phyloP scores from a whole-genome alignment of 2,113 vertebrate genomes.

The Chlamydotis undulata region DNA sequence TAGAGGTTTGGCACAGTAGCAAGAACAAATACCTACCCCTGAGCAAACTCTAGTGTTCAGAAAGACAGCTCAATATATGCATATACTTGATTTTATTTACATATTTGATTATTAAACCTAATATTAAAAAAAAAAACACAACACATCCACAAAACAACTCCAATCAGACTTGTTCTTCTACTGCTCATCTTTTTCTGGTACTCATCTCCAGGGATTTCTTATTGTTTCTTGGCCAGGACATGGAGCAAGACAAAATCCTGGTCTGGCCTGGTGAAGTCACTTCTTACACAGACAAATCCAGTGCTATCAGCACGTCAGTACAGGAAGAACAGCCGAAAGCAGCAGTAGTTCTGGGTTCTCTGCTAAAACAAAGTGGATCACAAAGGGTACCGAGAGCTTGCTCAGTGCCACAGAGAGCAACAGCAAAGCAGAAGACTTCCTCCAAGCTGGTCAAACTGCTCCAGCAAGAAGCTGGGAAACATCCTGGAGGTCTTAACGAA shows the following conservation, averaged over 20 bases:
- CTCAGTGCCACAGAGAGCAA: background rate
- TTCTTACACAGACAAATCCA: background rate
- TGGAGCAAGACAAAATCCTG: background rate
- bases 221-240: background rate
- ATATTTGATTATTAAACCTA: background rate
- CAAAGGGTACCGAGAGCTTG: background rate
- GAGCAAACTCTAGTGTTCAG: background rate
- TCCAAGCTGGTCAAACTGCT: background rate
- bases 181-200: background rate
- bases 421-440: background rate
- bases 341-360: background rate
- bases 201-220: background rate
- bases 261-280: background rate
- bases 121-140: background rate
- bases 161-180: background rate
- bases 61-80: background rate
- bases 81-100: background rate
- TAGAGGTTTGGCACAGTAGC: background rate
- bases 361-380: background rate
- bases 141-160: background rate
- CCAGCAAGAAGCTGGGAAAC: background rate
- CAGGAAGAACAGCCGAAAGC: background rate
- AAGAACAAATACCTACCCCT: background rate
- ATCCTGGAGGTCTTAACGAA: background rate
- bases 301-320: background rate